Conservation (phyloP, 1,140 invertebrate genomes). For the Apis laboriosa region DNA sequence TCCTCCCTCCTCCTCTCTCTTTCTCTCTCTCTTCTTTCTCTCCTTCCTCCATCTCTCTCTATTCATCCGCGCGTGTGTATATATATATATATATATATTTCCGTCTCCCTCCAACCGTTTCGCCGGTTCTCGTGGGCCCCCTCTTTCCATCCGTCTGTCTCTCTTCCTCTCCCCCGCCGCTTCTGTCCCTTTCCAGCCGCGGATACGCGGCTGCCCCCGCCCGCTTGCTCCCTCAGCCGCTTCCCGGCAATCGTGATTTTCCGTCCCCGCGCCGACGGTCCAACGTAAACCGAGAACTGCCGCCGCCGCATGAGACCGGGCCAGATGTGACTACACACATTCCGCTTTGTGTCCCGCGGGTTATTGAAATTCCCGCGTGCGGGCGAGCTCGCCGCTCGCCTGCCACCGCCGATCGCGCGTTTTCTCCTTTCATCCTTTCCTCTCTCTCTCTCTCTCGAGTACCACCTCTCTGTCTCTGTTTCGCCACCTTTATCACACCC, state of each 20-base stretch:
- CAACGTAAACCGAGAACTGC: constrained; percentile 73
- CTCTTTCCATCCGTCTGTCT: background rate
- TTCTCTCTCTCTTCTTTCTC: no score
- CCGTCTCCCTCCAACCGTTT: background rate
- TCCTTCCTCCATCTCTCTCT: background rate
- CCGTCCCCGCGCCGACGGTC: constrained; percentile 67
- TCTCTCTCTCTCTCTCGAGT: background rate
- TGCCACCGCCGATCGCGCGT: constrained; percentile 39
- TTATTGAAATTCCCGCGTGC: constrained; percentile 73
- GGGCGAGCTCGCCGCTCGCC: constrained; percentile 43
- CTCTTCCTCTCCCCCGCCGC: background rate
- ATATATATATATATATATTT: background rate
- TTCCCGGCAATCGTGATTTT: constrained; percentile 73
- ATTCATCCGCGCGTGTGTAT: background rate
- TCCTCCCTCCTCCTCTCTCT: background rate
- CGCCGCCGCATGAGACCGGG: constrained; percentile 74
- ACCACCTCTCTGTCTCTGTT: no score
- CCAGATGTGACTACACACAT: constrained; percentile 75
- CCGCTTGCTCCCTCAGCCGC: constrained; percentile 16
- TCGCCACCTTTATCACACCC: no score
- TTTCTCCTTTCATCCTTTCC: constrained; percentile 28
- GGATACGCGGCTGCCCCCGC: background rate
- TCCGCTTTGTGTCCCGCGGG: constrained; percentile 76
- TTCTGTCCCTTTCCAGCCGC: constrained; percentile 13
- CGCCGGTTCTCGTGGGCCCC: constrained; percentile 1